phyloP scores from a whole-genome alignment of 37 sponge, comb jelly and placozoan genomes.

The Mnemiopsis leidyi region DNA sequence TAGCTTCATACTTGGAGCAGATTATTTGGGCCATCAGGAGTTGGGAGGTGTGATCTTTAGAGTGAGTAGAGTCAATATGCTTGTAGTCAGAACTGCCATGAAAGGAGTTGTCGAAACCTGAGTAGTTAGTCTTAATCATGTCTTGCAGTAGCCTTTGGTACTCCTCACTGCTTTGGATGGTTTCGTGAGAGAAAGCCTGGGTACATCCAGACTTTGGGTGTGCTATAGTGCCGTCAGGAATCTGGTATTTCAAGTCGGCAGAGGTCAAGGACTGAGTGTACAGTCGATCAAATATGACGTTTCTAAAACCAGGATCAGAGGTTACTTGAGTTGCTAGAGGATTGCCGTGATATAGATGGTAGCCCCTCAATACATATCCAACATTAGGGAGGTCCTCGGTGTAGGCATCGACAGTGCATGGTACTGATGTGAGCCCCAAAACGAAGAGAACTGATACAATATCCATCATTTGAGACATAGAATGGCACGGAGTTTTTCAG shows the following conservation, averaged over 20 bases:
- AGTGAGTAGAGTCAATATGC: neutral
- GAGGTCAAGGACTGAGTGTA: neutral
- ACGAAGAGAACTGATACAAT: neutral
- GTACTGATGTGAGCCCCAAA: neutral
- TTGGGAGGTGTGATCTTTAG: neutral
- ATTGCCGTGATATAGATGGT: conserved; percentile 47
- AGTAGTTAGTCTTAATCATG: conserved; percentile 44
- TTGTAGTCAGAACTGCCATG: conserved; percentile 32
- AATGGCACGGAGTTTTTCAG: no score
- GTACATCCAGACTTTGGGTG: conserved; percentile 31
- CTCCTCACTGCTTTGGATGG: conserved; percentile 17
- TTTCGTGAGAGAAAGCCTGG: conserved; percentile 2
- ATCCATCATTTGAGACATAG: neutral
- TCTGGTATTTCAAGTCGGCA: neutral
- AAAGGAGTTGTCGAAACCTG: conserved; percentile 23
- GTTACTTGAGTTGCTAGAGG: conserved; percentile 49
- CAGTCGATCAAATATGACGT: neutral
- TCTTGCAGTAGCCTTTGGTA: conserved; percentile 13
- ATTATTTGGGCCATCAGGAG: neutral
- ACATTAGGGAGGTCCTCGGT: conserved; percentile 36
- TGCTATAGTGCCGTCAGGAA: conserved; percentile 29
- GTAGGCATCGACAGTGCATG: neutral
- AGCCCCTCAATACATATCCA: conserved; percentile 41
- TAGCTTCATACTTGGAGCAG: conserved; percentile 7
- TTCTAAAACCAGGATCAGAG: conserved; percentile 17